These are phyloP conservation scores for Xestia xanthographa DNA, from an alignment of 2,888 invertebrate genomes.

Conservation along the genomic window DNA sequence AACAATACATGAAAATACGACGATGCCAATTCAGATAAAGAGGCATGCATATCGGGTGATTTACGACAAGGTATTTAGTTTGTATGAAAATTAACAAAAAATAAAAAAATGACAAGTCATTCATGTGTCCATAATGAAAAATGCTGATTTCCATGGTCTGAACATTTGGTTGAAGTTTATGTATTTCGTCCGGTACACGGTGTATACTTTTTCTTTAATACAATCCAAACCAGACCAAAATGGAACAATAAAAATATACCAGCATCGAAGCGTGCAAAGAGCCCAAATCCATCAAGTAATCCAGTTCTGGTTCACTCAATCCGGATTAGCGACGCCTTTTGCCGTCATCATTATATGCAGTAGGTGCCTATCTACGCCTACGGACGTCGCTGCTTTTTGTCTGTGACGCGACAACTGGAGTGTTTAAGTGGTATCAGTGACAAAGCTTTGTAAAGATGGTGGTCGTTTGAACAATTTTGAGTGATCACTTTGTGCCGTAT, in stretches of 20 bases:
- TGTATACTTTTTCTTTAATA: not conserved
- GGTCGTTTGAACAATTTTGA: slow-evolving; percentile 25
- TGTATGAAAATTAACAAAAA: too few species aligned
- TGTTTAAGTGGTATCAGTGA: slow-evolving; percentile 58
- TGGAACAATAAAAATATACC: slow-evolving; percentile 17
- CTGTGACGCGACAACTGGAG: slow-evolving; percentile 34
- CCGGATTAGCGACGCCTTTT: slow-evolving; percentile 61
- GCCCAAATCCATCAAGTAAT: slow-evolving; percentile 50
- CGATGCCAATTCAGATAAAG: too few species aligned
- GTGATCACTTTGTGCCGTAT: slow-evolving; percentile 16
- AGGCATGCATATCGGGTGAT: too few species aligned
- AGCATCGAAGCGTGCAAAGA: slow-evolving; percentile 29
- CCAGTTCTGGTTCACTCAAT: slow-evolving; percentile 54
- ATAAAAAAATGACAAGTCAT: too few species aligned
- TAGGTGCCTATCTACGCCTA: slow-evolving; percentile 6
- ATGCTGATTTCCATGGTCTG: too few species aligned
- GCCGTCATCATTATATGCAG: slow-evolving; percentile 23
- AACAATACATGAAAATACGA: too few species aligned
- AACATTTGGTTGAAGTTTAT: too few species aligned
- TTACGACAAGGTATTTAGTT: too few species aligned
- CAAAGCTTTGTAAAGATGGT: slow-evolving; percentile 57
- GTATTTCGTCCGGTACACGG: too few species aligned
- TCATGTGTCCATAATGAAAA: too few species aligned
- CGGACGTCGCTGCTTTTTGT: slow-evolving; percentile 34
- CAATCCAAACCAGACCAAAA: slow-evolving; percentile 2